Evolutionary conservation across 1,140 invertebrate species (phyloP).

Genomic region (Nasonia giraulti): DNA sequence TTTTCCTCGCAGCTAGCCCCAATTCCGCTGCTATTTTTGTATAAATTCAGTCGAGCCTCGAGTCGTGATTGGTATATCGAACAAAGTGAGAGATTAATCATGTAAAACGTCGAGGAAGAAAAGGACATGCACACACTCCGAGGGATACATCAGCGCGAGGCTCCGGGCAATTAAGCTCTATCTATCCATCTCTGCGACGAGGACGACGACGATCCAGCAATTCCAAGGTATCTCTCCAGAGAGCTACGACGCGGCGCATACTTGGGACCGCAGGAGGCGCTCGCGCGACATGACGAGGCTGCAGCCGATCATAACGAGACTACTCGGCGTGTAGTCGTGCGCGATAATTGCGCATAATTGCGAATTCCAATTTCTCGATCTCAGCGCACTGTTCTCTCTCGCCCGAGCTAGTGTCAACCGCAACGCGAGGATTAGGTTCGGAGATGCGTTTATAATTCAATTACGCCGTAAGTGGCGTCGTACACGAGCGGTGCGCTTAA

Average conservation of each 20-base stretch:
- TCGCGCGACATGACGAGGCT: background rate
- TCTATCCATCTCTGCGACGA: background rate
- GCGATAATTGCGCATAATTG: conserved; percentile 47
- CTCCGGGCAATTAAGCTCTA: conserved; percentile 39
- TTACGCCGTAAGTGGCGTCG: conserved; percentile 65
- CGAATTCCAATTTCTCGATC: conserved; percentile 47
- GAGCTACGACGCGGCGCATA: background rate
- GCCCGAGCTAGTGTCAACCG: conserved; percentile 58
- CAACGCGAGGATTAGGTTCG: conserved; percentile 63
- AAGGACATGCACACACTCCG: background rate
- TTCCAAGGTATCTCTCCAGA: conserved; percentile 11
- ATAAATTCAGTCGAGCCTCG: no score
- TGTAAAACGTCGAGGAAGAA: background rate
- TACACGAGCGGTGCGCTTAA: conserved; percentile 54
- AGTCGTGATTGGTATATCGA: background rate
- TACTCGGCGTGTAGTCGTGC: background rate
- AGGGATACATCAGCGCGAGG: background rate
- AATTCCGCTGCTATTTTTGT: background rate
- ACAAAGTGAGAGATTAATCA: conserved; percentile 14
- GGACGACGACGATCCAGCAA: conserved; percentile 10
- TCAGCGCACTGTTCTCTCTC: conserved; percentile 48
- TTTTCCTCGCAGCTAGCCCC: background rate
- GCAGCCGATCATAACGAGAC: conserved; percentile 36
- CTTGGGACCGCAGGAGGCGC: background rate
- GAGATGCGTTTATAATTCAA: conserved; percentile 70